A percentile compares a stretch with the other conserved stretches of the same genome.
phyloP scores from a whole-genome alignment of 2,888 invertebrate genomes.

The Melinaea marsaeus region DNA sequence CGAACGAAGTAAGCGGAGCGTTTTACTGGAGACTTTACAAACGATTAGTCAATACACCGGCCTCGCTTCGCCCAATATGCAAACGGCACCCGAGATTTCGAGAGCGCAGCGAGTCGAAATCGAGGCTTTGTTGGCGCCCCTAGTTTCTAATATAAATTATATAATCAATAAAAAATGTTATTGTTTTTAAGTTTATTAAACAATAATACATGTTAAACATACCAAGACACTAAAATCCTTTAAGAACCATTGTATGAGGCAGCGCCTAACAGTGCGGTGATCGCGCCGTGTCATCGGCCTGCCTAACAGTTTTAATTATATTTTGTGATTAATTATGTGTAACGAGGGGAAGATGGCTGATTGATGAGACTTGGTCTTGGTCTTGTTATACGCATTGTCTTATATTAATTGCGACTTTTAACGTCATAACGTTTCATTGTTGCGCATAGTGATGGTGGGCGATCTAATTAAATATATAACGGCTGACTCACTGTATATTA shows the following conservation, averaged over 20 bases:
- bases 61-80: too few species aligned
- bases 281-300: constrained; percentile 68
- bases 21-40: too few species aligned
- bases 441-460: constrained; percentile 49
- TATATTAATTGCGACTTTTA: constrained; percentile 70
- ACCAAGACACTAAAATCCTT: not conserved
- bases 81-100: too few species aligned
- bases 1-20: too few species aligned
- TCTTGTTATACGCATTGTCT: constrained; percentile 53
- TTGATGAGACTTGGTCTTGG: constrained; percentile 67
- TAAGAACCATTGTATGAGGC: not conserved
- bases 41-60: too few species aligned
- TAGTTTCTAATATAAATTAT: too few species aligned
- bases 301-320: constrained; percentile 68
- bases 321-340: constrained; percentile 74
- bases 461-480: constrained; percentile 67
- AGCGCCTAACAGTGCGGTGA: constrained; percentile 36
- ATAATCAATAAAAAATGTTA: too few species aligned
- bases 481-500: constrained; percentile 64
- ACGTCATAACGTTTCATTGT: constrained; percentile 64
- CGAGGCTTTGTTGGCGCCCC: too few species aligned
- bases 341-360: constrained; percentile 63
- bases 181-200: too few species aligned
- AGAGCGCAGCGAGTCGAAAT: too few species aligned
- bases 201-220: not conserved